Percentiles rank a stretch among this genome's conserved stretches.
Evolutionary conservation across 2,888 invertebrate genomes (phyloP).

Genomic region (Ecdyonurus torrentis): DNA sequence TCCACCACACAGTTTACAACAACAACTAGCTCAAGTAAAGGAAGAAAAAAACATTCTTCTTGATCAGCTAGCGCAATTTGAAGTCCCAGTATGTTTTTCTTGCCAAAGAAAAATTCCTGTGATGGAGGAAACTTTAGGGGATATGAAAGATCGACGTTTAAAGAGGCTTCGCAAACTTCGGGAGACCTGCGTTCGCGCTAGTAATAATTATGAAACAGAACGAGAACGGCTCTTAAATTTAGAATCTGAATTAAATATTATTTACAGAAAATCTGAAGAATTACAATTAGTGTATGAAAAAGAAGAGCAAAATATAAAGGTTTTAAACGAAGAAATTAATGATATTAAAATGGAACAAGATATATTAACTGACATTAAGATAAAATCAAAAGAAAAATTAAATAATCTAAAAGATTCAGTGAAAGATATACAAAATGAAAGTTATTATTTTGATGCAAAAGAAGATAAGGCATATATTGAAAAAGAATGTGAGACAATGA

Average conservation of each 20-base stretch:
- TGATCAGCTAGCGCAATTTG: background rate
- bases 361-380: background rate
- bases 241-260: background rate
- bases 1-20: background rate
- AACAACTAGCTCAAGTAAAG: background rate
- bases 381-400: background rate
- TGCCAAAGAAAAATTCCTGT: background rate
- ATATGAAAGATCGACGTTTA: background rate
- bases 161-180: background rate
- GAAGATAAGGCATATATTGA: background rate
- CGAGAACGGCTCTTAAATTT: background rate
- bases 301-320: background rate
- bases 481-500: background rate
- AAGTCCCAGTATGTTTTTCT: background rate
- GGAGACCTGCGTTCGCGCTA: background rate
- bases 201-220: background rate
- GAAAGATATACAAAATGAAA: background rate
- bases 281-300: background rate
- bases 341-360: background rate
- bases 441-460: background rate
- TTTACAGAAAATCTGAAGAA: background rate
- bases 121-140: background rate
- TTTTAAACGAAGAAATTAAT: background rate
- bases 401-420: background rate
- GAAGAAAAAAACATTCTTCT: background rate